These are phyloP conservation scores for Serripes groenlandicus DNA, from an alignment of 2,888 invertebrate genomes.

Conservation along the genomic window DNA sequence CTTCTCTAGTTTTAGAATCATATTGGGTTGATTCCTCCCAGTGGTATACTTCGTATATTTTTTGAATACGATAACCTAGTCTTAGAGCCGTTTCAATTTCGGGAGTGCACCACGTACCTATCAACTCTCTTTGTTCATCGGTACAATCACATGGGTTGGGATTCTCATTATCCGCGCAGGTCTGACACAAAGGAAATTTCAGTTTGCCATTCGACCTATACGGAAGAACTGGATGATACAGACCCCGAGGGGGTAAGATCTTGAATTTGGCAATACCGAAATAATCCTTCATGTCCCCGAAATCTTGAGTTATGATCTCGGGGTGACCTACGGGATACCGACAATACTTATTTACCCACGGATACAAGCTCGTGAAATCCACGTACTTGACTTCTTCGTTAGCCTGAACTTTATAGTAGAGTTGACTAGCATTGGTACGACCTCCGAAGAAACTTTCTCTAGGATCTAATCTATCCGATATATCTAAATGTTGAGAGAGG, in stretches of 20 bases:
- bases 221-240: slow-evolving; percentile 69
- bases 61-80: slow-evolving; percentile 80
- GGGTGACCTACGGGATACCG: slow-evolving; percentile 74
- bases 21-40: slow-evolving; percentile 60
- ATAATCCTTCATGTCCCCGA: slow-evolving; percentile 37
- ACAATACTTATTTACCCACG: slow-evolving; percentile 70
- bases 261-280: slow-evolving; percentile 55
- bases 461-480: too few species aligned
- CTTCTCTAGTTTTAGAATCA: slow-evolving; percentile 46
- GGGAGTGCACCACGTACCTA: slow-evolving; percentile 82
- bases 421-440: slow-evolving; percentile 69
- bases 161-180: slow-evolving; percentile 66
- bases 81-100: slow-evolving; percentile 75
- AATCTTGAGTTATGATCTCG: slow-evolving; percentile 53
- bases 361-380: too few species aligned
- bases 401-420: slow-evolving; percentile 53
- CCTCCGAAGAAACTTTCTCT: slow-evolving; percentile 77
- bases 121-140: slow-evolving; percentile 72
- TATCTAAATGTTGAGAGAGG: too few species aligned
- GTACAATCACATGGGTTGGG: slow-evolving; percentile 77
- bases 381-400: slow-evolving; percentile 69
- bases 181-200: too few species aligned
- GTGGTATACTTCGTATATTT: slow-evolving; percentile 84
- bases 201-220: slow-evolving; percentile 75
- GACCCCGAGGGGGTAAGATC: slow-evolving; percentile 34